Conservation (phyloP, 2,113 vertebrate genomes). For the Scatophagus argus region DNA sequence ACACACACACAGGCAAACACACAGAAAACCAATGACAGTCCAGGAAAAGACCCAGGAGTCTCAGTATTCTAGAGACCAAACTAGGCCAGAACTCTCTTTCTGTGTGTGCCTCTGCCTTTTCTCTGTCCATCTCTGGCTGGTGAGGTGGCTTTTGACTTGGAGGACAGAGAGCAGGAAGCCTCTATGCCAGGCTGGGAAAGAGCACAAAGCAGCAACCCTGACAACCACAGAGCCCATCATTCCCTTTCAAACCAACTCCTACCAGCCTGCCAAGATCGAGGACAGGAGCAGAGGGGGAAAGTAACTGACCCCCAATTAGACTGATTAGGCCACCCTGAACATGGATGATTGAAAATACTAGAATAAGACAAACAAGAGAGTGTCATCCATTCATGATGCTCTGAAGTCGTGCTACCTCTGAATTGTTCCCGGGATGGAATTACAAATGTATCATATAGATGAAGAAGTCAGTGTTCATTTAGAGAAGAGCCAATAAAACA, state of each 20-base stretch:
- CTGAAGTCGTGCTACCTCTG: constrained; percentile 40
- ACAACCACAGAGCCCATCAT: constrained; percentile 56
- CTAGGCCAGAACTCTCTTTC: constrained; percentile 36
- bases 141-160: constrained; percentile 56
- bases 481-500: constrained; percentile 47
- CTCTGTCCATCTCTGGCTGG: constrained; percentile 45
- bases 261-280: constrained; percentile 50
- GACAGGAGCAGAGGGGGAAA: constrained; percentile 33
- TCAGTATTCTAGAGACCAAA: constrained; percentile 33
- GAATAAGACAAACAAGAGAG: constrained; percentile 52
- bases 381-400: constrained; percentile 34
- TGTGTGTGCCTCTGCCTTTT: constrained; percentile 36
- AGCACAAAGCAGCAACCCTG: constrained; percentile 59
- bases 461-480: constrained; percentile 64
- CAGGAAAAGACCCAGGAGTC: constrained; percentile 18
- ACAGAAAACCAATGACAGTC: constrained; percentile 14
- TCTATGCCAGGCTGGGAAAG: constrained; percentile 65
- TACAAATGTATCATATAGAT: constrained; percentile 55
- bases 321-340: constrained; percentile 57
- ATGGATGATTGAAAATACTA: constrained; percentile 64
- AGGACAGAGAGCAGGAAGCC: constrained; percentile 40
- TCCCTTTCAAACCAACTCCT: constrained; percentile 51
- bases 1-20: constrained; percentile 6
- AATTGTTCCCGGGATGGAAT: constrained; percentile 27
- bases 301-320: constrained; percentile 66